Base-by-base conservation (phyloP, 2,113 vertebrate genomes). In the Albula glossodonta region DNA sequence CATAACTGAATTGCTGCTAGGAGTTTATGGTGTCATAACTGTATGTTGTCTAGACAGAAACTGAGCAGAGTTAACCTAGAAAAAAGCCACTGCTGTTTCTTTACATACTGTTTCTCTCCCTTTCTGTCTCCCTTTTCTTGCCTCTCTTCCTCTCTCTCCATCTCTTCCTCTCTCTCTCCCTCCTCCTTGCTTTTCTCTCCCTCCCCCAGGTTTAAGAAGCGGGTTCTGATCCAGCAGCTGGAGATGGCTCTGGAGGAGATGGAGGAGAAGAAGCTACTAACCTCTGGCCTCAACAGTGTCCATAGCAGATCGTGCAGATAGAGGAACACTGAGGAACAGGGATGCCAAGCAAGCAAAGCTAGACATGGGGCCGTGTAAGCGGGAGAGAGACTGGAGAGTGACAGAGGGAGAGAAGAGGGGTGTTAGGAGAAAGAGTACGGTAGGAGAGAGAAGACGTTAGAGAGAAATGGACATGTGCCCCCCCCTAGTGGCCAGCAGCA, bases 191-290 rank as follows among this genome's bases (percentile, higher is more conserved):
- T 79, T 41, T 19, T 90, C 51, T 70, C 15, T 78, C n/a, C 19
- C 80, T 31, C 48, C 22, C 56, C 17, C 93, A 99, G 98, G 95
- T 99, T 99, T 96, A 99, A 99, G 96, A 99, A 98, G 95, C 96
- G 97, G 89, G 96, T 99, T 31, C 96, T 99, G 96, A 99, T 99
- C 95, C 97, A 99, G 94, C 97, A 98, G 94, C 95, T 99, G 94
- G 98, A 99, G 94, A 94, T 92, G 84, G 93, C 95, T 89, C 96
- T 99, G 84, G 93, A 96, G 52, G 95, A 96, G 88, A 90, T 98
- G 88, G 96, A 98, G 89, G 94, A 94, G 87, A 93, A 88, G 87
- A 93, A 94, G 86, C 84, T 93, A 49, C 86, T 96, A 56, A 90
- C 94, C 78, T 93, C 94, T 89, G 94, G 90, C 74, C 91, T 97